phyloP scores from a whole-genome alignment of 2,888 invertebrate genomes.

The Thumatha senex region DNA sequence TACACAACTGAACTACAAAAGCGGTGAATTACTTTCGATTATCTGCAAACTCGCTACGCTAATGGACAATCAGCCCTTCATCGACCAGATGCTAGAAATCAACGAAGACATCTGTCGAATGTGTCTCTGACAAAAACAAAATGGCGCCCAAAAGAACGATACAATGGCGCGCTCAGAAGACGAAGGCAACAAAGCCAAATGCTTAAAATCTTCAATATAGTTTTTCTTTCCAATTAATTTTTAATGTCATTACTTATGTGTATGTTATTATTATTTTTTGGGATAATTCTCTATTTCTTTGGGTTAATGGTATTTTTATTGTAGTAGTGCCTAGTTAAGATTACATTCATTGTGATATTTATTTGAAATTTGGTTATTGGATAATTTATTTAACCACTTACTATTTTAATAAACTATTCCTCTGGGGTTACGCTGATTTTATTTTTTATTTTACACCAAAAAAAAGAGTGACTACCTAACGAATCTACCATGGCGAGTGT shows the following conservation, averaged over 20 bases:
- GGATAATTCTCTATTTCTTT: slow-evolving; percentile 29
- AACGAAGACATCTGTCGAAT: slow-evolving; percentile 91
- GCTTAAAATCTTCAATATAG: slow-evolving; percentile 15
- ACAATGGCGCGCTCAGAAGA: slow-evolving; percentile 47
- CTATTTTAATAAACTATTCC: slow-evolving; percentile 25
- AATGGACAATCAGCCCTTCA: slow-evolving; percentile 88
- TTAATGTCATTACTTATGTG: slow-evolving; percentile 23
- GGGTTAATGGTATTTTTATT: slow-evolving; percentile 25
- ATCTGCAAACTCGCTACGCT: slow-evolving; percentile 87
- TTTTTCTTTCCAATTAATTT: slow-evolving; percentile 38
- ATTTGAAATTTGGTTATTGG: slow-evolving; percentile 33
- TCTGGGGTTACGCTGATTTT: slow-evolving; percentile 1
- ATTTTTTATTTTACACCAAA: not conserved
- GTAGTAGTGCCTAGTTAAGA: slow-evolving; percentile 29
- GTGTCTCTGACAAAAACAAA: slow-evolving; percentile 81
- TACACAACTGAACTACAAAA: slow-evolving; percentile 87
- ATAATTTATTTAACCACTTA: slow-evolving; percentile 25
- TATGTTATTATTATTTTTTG: slow-evolving; percentile 24
- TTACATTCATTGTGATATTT: slow-evolving; percentile 21
- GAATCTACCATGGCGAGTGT: too few relatives aligned
- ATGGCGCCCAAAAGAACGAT: slow-evolving; percentile 42
- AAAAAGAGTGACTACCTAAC: too few relatives aligned
- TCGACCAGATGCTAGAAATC: slow-evolving; percentile 90
- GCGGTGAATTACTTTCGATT: slow-evolving; percentile 84
- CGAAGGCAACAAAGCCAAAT: slow-evolving; percentile 20